Percentiles rank a stretch among this genome's conserved stretches.
phyloP scores from a whole-genome alignment of 2,113 vertebrate genomes.

The Apeltes quadracus region DNA sequence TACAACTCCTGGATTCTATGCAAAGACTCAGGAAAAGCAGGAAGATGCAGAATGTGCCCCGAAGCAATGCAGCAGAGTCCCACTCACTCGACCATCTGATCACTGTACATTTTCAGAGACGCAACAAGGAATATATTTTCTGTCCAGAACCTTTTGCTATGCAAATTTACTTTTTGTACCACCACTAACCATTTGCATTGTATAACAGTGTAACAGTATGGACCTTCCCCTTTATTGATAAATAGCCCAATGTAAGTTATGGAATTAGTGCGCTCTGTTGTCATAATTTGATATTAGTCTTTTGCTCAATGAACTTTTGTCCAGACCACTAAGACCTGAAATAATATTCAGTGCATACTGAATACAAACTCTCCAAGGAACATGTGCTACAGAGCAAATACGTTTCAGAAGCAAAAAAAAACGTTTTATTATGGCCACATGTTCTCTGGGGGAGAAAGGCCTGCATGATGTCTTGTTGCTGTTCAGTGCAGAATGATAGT shows the following conservation, averaged over 20 bases:
- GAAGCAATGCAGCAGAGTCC: conserved; percentile 37
- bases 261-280: not conserved
- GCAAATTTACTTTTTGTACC: conserved; percentile 70
- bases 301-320: conserved; percentile 9
- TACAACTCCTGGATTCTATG: conserved; percentile 69
- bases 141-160: conserved; percentile 65
- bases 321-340: conserved; percentile 2
- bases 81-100: conserved; percentile 16
- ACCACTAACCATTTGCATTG: conserved; percentile 28
- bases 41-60: conserved; percentile 45
- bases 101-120: conserved; percentile 37
- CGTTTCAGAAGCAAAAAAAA: not conserved
- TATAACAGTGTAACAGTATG: conserved; percentile 9
- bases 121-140: conserved; percentile 48
- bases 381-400: conserved; percentile 17
- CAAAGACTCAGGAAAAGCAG: conserved; percentile 65
- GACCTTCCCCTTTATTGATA: conserved; percentile 26
- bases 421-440: conserved; percentile 13
- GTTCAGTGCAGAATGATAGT: conserved; percentile 6
- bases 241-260: conserved; percentile 25
- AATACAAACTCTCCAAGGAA: conserved; percentile 7
- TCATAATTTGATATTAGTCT: conserved; percentile 12
- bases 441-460: conserved; percentile 5
- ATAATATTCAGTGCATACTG: conserved; percentile 21
- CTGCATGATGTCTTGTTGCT: conserved; percentile 7